Percentiles rank a stretch among this genome's conserved stretches.
Conservation (phyloP, 2,888 invertebrate species). For the Polydesmus complanatus region DNA sequence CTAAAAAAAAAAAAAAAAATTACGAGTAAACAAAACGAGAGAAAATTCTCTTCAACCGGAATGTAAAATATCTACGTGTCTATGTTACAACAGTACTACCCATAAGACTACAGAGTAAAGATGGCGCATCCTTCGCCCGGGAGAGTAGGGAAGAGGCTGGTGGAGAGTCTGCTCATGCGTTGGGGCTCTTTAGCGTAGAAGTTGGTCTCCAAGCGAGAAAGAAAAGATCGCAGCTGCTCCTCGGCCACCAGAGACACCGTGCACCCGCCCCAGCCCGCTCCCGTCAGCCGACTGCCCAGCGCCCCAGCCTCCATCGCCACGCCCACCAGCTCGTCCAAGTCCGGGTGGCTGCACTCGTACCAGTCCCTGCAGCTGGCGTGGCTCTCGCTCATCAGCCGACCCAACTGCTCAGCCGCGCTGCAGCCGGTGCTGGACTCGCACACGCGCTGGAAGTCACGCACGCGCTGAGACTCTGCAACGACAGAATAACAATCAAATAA, state of each 20-base stretch:
- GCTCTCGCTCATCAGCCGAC: constrained; percentile 72
- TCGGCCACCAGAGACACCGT: constrained; percentile 67
- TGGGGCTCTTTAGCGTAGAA: constrained; percentile 48
- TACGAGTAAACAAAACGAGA: no score
- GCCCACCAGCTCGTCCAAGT: constrained; percentile 66
- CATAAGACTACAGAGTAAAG: no score
- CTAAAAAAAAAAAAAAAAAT: no score
- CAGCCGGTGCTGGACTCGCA: constrained; percentile 36
- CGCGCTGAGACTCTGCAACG: constrained; percentile 34
- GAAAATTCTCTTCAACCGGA: no score
- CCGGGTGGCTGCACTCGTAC: constrained; percentile 86
- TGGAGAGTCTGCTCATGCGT: constrained; percentile 38
- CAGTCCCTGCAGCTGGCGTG: constrained; percentile 68
- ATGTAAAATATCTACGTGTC: no score
- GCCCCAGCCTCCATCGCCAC: constrained; percentile 49
- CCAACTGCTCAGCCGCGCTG: constrained; percentile 44
- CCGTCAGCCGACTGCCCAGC: constrained; percentile 82
- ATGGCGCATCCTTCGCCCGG: constrained; percentile 34
- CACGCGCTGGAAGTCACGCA: constrained; percentile 54
- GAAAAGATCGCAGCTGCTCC: constrained; percentile 50
- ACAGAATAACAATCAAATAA: no score
- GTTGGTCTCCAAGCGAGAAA: constrained; percentile 49
- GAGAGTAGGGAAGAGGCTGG: constrained; percentile 55
- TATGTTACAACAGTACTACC: no score
- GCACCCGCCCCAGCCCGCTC: constrained; percentile 98